Base-by-base conservation (phyloP, 2,888 invertebrate genomes). In the Limnephilus lunatus region DNA sequence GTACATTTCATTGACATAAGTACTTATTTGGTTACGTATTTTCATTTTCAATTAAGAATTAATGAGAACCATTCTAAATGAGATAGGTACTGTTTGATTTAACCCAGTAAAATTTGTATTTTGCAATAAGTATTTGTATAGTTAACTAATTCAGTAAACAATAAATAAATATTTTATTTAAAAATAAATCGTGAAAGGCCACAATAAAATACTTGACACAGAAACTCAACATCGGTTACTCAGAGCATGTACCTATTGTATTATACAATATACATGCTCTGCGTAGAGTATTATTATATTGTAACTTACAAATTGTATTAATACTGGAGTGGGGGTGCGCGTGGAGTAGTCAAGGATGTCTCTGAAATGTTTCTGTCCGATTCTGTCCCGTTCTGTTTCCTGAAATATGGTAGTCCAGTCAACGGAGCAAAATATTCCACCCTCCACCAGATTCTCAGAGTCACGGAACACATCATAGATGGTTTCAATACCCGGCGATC, bases 1-100 rank as follows among this genome's bases (percentile, higher is more conserved):
- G 85, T 93, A 93, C 89, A 92, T 92, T 93, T 92, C 93, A 93
- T 93, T 93, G 92, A 92, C 93, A 91, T 92, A 92, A 93, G 93
- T 93, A 92, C 89, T 88, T 85, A 85, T 89, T 89, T 32, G 32
- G 81, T 92, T 92, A 91, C 82, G 91, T 89, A 92, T 92, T 85
- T 92, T 92, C 48, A 85, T 86, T 48, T 44, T 44, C 48, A 86
- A 39, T 14, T 82, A 82, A 82, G 12, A 31, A 14, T 82, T n/a
- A 82, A 32, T 3, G 32, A 82, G 82, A 82, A 32, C 0, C 31
- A 14, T 31, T 4, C n/a, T 68, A 5, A 19, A 19, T 81, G 31
- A 31, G 31, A 31, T 31, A 82, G 44, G 11, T 44, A 44, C 14
- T 12, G 12, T 31, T 31, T 31, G 81, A 82, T 81, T 81, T 31